phyloP scores from a whole-genome alignment of 2,797 vertebrate species.

The Gobionotothen gibberifrons region DNA sequence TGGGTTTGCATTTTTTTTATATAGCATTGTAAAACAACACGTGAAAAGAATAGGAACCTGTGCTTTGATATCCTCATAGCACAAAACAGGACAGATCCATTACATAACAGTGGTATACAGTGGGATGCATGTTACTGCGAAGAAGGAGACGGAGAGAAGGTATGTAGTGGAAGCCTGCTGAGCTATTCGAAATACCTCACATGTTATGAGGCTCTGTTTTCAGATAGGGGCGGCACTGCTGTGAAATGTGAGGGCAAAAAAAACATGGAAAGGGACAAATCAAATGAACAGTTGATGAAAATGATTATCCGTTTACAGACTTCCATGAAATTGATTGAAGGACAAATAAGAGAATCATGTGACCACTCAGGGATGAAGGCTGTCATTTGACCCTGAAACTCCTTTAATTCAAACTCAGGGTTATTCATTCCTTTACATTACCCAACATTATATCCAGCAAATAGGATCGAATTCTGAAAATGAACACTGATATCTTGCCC shows the following conservation, averaged over 20 bases:
- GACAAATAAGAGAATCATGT: neutral
- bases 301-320: neutral
- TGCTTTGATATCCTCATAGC: constrained; percentile 17
- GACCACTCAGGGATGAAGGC: neutral
- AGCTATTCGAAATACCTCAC: constrained; percentile 61
- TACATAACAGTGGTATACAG: constrained; percentile 15
- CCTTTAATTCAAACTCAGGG: neutral
- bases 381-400: neutral
- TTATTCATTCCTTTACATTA: neutral
- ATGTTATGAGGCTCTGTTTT: constrained; percentile 50
- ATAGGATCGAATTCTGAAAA: neutral
- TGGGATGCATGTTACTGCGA: constrained; percentile 52
- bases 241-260: constrained; percentile 53
- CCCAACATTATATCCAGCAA: neutral
- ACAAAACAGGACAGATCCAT: constrained; percentile 24
- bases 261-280: constrained; percentile 22
- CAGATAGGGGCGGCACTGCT: constrained; percentile 65
- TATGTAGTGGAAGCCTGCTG: constrained; percentile 21
- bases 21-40: constrained; percentile 17
- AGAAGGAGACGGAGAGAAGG: constrained; percentile 29
- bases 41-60: constrained; percentile 27
- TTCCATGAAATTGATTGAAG: neutral
- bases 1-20: constrained; percentile 10
- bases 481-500: neutral
- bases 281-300: constrained; percentile 1